Evolutionary conservation across 2,113 vertebrate species (phyloP), one percentile per base, ranked within the genome.

Genomic region (Maccullochella peelii): DNA sequence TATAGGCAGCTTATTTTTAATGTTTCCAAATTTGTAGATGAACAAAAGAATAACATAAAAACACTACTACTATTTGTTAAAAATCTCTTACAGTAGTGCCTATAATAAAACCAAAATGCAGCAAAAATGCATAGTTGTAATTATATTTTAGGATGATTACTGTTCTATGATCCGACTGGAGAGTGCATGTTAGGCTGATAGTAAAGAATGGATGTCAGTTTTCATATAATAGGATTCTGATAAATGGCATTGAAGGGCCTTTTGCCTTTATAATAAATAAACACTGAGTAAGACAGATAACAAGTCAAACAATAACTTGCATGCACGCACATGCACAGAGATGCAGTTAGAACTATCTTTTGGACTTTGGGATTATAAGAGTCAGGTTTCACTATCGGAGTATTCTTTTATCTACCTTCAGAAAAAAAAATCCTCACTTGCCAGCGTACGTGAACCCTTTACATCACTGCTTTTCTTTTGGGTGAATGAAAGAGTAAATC

Each of bases 311-410:
- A 30, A 78, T 73, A 83, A 80, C 65, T 16, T 82, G 57, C 79
- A 66, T 40, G 79, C 61, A 74, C 12, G 16, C 61, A 42, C 73
- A 38, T 62, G 79, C 54, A 57, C 74, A 62, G n/a, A 72, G 67
- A 68, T 59, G 62, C 77, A 72, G 55, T 49, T 47, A 68, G 40
- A 58, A 47, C 23, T 77, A 30, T 23, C 52, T 63, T 68, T 79
- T 88, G 84, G 77, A 83, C 85, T 90, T 77, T 84, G 50, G 80
- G 89, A 92, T 93, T 86, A 84, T 52, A 50, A 58, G 80, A 82
- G 49, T 92, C 85, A 75, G 15, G 77, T 91, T 88, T 88, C 84
- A 44, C 25, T 62, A 30, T 79, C 76, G 80, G 77, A 86, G 75
- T 59, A 47, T 87, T 71, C 54, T 57, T 77, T 83, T 54, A 81